phyloP scores from a whole-genome alignment of 2,888 invertebrate species.

The Parochlus steinenii region DNA sequence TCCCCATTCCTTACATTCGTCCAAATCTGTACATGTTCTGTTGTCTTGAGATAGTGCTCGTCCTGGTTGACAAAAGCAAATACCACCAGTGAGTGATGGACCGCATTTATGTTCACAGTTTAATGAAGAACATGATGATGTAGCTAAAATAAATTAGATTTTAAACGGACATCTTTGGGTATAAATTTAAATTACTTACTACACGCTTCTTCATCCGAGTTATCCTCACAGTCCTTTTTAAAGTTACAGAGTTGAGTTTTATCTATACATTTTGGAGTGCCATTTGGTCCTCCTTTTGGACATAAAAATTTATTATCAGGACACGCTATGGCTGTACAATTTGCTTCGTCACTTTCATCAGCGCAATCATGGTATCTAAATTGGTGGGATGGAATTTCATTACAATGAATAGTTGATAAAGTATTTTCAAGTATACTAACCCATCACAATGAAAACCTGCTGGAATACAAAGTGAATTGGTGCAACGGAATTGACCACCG shows the following conservation, averaged over 20 bases:
- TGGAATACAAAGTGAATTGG: constrained; percentile 86
- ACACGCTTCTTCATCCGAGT: constrained; percentile 80
- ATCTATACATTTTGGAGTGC: constrained; percentile 72
- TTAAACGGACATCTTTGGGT: no score
- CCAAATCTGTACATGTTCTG: constrained; percentile 74
- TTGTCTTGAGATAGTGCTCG: constrained; percentile 68
- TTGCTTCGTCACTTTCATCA: constrained; percentile 77
- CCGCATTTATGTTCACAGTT: constrained; percentile 86
- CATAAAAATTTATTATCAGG: constrained; percentile 85
- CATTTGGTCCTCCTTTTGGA: constrained; percentile 52
- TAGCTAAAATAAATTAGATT: constrained; percentile 48
- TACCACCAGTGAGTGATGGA: constrained; percentile 74
- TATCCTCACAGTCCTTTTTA: constrained; percentile 78
- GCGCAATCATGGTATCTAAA: constrained; percentile 75
- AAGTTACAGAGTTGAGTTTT: constrained; percentile 80
- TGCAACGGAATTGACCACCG: constrained; percentile 81
- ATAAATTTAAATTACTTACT: constrained; percentile 44
- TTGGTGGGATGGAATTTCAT: no score
- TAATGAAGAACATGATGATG: constrained; percentile 61
- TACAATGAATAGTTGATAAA: no score
- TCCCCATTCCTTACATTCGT: constrained; percentile 87
- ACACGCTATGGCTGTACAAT: constrained; percentile 75
- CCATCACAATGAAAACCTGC: constrained; percentile 61
- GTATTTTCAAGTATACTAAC: no score
- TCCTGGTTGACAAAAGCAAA: constrained; percentile 79